Percentiles rank a stretch among this genome's conserved stretches.
phyloP scores from a whole-genome alignment of 2,888 invertebrate genomes.

The Caenorhabditis auriculariae region DNA sequence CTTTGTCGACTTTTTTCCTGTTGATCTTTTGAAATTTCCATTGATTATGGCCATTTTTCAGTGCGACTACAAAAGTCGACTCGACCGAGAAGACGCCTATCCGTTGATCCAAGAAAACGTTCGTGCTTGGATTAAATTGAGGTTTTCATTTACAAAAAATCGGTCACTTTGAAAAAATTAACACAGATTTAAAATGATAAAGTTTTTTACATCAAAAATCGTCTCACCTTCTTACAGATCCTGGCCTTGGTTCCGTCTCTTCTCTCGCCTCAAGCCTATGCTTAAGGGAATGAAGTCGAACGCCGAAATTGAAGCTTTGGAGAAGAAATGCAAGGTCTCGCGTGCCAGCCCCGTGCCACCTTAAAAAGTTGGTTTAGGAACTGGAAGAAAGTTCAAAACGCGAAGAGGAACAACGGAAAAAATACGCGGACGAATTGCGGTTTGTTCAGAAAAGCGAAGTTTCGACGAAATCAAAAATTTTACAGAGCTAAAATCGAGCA shows the following conservation, averaged over 20 bases:
- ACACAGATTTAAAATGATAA: neutral
- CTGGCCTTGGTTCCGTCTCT: conserved; percentile 99
- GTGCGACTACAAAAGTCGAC: conserved; percentile 39
- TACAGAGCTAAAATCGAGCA: conserved; percentile 32
- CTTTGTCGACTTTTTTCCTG: too few species aligned
- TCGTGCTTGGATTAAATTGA: conserved; percentile 95
- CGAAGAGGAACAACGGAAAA: conserved; percentile 41
- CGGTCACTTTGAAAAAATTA: too few species aligned
- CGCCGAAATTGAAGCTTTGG: conserved; percentile 74
- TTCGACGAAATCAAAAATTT: neutral
- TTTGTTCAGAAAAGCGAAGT: conserved; percentile 1
- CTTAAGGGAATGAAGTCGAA: conserved; percentile 56
- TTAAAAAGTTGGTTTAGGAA: conserved; percentile 15
- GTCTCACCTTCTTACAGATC: conserved; percentile 19
- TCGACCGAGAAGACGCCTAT: conserved; percentile 39
- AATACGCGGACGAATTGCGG: conserved; percentile 41
- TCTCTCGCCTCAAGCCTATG: conserved; percentile 70
- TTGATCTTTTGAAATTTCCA: too few species aligned
- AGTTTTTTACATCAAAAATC: too few species aligned
- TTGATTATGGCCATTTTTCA: too few species aligned
- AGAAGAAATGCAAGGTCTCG: conserved; percentile 65
- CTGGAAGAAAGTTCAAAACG: conserved; percentile 30
- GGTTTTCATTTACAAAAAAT: conserved; percentile 9
- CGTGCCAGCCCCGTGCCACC: too few species aligned
- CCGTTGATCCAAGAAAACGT: conserved; percentile 86